Percentiles rank a stretch among this genome's conserved stretches.
These are phyloP conservation scores for Gallirallus australis DNA, from an alignment of 2,797 vertebrate genomes.

Conservation along the genomic window DNA sequence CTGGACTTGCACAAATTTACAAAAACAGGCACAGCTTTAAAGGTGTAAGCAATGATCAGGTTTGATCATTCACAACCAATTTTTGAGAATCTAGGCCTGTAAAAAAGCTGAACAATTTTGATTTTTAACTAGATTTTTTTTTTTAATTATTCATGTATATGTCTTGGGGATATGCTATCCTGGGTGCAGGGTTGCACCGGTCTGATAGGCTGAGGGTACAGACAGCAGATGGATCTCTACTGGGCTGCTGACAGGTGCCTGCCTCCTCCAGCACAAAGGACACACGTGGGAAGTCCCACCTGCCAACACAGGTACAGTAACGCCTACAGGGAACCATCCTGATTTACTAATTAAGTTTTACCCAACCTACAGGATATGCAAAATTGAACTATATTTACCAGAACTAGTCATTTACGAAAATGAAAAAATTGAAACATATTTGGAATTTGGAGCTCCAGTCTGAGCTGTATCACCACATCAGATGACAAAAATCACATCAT, in stretches of 20 bases:
- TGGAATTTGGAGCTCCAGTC: background rate
- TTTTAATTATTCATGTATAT: background rate
- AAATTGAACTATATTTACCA: conserved; percentile 12
- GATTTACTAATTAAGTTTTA: background rate
- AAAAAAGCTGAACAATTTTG: background rate
- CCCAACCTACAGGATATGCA: background rate
- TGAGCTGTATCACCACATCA: background rate
- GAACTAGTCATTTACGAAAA: conserved; percentile 28
- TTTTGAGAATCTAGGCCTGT: background rate
- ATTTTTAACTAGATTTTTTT: background rate
- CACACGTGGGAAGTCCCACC: background rate
- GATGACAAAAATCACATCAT: conserved; percentile 3
- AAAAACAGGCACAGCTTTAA: background rate
- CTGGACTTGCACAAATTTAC: background rate
- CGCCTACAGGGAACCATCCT: background rate
- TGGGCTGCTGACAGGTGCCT: background rate
- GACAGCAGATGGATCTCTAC: background rate
- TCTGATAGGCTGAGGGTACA: background rate
- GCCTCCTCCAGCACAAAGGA: background rate
- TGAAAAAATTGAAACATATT: background rate
- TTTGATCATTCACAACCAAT: background rate
- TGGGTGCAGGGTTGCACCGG: background rate
- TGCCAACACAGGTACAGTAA: conserved; percentile 28
- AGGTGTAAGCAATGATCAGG: background rate
- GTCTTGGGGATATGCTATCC: background rate